Conservation (phyloP, 2,797 vertebrate genomes). For the Dromococcyx pavoninus region DNA sequence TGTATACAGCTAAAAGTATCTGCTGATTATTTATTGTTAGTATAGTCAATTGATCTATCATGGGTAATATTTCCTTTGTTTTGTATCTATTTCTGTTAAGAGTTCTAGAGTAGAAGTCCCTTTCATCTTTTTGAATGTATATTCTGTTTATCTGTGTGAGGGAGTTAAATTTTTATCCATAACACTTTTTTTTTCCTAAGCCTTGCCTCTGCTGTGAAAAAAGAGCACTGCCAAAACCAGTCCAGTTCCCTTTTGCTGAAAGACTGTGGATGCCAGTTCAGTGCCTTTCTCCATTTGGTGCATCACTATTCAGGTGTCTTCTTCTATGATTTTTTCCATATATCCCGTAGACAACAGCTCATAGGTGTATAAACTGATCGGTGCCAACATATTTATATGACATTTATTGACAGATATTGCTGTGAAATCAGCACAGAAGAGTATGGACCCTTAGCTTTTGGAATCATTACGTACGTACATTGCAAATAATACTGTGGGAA, state of each 20-base stretch:
- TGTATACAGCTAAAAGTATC: not conserved
- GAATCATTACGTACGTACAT: not conserved
- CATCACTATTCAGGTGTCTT: slow-evolving; percentile 42
- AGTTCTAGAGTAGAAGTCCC: not conserved
- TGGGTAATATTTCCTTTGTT: not conserved
- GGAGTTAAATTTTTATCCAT: not conserved
- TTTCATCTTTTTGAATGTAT: not conserved
- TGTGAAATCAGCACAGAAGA: not conserved
- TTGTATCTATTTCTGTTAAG: not conserved
- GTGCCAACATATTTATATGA: not conserved
- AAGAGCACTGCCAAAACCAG: slow-evolving; percentile 32
- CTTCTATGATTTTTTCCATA: not conserved
- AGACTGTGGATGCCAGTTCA: slow-evolving; percentile 14
- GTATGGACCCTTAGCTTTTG: not conserved
- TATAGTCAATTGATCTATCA: not conserved
- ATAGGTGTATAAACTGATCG: not conserved
- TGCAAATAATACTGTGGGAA: not conserved
- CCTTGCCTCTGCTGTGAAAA: slow-evolving; percentile 18
- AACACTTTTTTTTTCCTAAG: not conserved
- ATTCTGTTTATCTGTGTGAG: not conserved
- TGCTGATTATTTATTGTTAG: not conserved
- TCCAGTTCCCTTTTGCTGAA: slow-evolving; percentile 14
- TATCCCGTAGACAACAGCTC: not conserved
- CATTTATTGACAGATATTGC: not conserved
- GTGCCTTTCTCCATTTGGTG: slow-evolving; percentile 2